Evolutionary conservation across 2,888 invertebrate species (phyloP).

Genomic region (Sympetrum striolatum): DNA sequence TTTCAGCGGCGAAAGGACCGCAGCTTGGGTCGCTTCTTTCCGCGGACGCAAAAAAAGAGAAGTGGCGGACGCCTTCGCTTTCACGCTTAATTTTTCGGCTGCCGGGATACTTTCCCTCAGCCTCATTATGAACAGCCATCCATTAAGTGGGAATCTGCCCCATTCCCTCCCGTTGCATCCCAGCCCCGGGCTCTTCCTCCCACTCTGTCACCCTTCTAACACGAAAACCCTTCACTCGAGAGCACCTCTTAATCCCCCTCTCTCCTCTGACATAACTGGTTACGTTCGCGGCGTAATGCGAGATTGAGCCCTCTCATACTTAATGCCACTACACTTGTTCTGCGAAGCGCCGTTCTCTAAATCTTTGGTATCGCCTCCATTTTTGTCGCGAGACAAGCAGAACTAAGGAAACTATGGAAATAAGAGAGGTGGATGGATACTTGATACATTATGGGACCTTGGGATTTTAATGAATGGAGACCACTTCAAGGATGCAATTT

Average conservation of each 20-base stretch:
- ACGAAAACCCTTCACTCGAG: not conserved
- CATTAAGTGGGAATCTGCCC: not conserved
- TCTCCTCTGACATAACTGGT: not conserved
- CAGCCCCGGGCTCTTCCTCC: not conserved
- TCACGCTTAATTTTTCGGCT: not conserved
- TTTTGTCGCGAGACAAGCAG: too few relatives aligned
- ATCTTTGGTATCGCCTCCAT: too few relatives aligned
- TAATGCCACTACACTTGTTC: not conserved
- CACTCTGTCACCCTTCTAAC: not conserved
- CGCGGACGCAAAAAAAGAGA: not conserved
- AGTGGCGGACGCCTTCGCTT: not conserved
- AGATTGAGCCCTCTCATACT: not conserved
- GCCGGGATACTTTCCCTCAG: not conserved
- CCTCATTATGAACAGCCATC: not conserved
- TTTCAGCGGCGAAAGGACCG: not conserved
- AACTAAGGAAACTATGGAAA: too few relatives aligned
- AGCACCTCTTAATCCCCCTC: not conserved
- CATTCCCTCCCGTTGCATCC: not conserved
- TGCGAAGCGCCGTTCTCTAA: too few relatives aligned
- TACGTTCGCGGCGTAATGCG: not conserved
- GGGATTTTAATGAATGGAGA: too few relatives aligned
- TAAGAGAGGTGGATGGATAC: too few relatives aligned
- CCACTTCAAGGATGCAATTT: too few relatives aligned
- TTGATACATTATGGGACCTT: too few relatives aligned
- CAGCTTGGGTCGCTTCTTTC: not conserved